Evolutionary conservation across 2,888 invertebrate species (phyloP), one percentile per base, ranked within the genome.

Genomic region (Tyria jacobaeae): DNA sequence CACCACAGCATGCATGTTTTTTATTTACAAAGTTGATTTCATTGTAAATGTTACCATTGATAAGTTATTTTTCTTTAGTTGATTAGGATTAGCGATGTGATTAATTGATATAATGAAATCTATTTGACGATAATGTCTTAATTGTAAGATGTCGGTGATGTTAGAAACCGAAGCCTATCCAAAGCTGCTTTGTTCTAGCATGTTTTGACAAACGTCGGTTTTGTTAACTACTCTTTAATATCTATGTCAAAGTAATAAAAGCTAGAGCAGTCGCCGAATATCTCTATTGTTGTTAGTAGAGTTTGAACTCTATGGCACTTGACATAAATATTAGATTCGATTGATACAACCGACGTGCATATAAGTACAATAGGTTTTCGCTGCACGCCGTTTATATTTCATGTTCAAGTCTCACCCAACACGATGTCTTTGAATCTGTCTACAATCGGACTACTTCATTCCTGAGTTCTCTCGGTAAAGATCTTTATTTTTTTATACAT

Each of bases 401-500:
- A 62, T 59, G 35, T 37, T 48, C 48, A 55, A 39, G 48, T 64
- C 34, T 49, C 66, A 52, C 62, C 56, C 49, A 49, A 35, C 58
- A 51, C 53, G 15, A 70, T 71, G 60, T 68, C 61, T 74, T 72
- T 71, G 78, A 73, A 80, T 78, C 81, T 82, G 79, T 78, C 73
- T 77, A 80, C 54, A 21, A 55, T 80, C 81, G 82, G 84, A 86
- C 76, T 83, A 84, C 75, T 86, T 89, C 92, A 92, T 93, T 92
- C 92, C 92, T 91, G 71, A 81, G 86, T 86, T 89, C 83, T 89
- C 89, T 87, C 89, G 84, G 84, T 85, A 89, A 81, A 92, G 90
- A 94, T 92, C 91, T 94, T 94, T 94, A 92, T 92, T 94, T 92
- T 82, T 94, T 91, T 92, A 91, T 89, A 91, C 88, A 85, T 91